phyloP scores from a whole-genome alignment of 2,113 vertebrate species.

The Pseudorasbora parva region DNA sequence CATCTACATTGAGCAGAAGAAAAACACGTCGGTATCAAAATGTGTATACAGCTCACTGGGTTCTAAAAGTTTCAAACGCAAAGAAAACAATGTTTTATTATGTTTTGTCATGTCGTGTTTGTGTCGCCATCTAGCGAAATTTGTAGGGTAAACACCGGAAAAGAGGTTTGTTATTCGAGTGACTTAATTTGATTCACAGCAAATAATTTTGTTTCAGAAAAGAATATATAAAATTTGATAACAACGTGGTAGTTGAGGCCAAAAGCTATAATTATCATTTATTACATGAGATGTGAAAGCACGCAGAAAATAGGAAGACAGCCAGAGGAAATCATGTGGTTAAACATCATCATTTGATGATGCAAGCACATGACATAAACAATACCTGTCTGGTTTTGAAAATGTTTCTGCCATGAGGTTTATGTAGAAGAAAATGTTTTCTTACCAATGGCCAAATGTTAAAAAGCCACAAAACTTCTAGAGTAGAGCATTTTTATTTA shows the following conservation, averaged over 20 bases:
- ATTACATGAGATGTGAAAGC: background rate
- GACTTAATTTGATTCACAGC: too few species aligned
- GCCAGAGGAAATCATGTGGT: background rate
- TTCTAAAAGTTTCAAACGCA: background rate
- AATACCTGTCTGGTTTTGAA: background rate
- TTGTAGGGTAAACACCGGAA: background rate
- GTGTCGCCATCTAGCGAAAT: background rate
- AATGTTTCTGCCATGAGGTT: background rate
- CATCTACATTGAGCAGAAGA: background rate
- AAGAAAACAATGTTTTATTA: background rate
- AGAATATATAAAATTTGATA: background rate
- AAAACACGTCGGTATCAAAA: background rate
- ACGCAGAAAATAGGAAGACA: background rate
- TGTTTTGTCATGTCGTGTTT: background rate
- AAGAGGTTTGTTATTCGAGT: too few species aligned
- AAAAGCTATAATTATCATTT: background rate
- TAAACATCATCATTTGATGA: background rate
- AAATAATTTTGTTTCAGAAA: background rate
- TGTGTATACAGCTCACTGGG: background rate
- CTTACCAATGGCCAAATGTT: background rate
- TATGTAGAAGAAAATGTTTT: background rate
- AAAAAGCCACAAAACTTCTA: background rate
- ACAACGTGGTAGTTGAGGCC: background rate
- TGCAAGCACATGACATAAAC: background rate
- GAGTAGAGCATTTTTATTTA: background rate